phyloP scores from a whole-genome alignment of 1,140 invertebrate genomes.

The Pogonomyrmex barbatus region DNA sequence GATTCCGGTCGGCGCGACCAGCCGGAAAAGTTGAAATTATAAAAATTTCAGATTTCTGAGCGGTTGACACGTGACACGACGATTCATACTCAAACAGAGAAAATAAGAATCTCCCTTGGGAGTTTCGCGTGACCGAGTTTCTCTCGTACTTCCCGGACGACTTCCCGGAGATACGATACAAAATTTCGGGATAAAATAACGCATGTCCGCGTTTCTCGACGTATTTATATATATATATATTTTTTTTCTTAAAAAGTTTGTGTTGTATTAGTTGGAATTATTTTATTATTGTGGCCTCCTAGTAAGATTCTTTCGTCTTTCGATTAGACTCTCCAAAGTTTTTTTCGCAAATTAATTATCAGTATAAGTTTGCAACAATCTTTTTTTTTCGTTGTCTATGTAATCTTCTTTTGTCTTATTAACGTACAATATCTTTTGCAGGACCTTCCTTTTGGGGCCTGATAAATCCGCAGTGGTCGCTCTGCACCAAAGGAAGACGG shows the following conservation, averaged over 20 bases:
- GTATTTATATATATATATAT: no score
- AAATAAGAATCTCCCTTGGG: conserved; percentile 55
- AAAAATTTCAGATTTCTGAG: conserved; percentile 79
- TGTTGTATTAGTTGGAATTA: background rate
- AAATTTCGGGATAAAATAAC: conserved; percentile 37
- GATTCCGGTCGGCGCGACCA: conserved; percentile 43
- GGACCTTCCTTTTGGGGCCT: conserved; percentile 98
- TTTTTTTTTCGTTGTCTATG: background rate
- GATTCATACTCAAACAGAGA: conserved; percentile 63
- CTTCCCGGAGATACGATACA: conserved; percentile 15
- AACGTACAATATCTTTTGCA: conserved; percentile 83
- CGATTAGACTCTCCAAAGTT: background rate
- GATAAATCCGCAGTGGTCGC: conserved; percentile 98
- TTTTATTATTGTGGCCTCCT: background rate
- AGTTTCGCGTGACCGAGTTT: conserved; percentile 36
- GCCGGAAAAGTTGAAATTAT: conserved; percentile 80
- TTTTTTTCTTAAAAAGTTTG: background rate
- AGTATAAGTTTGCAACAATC: background rate
- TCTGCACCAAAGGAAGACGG: conserved; percentile 96
- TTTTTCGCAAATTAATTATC: background rate
- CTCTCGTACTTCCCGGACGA: background rate
- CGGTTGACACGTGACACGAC: conserved; percentile 70
- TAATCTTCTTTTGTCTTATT: background rate
- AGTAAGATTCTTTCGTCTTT: background rate
- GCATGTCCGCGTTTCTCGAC: background rate